Conservation (phyloP, 2,888 invertebrate species). For the Eupithecia inturbata region DNA sequence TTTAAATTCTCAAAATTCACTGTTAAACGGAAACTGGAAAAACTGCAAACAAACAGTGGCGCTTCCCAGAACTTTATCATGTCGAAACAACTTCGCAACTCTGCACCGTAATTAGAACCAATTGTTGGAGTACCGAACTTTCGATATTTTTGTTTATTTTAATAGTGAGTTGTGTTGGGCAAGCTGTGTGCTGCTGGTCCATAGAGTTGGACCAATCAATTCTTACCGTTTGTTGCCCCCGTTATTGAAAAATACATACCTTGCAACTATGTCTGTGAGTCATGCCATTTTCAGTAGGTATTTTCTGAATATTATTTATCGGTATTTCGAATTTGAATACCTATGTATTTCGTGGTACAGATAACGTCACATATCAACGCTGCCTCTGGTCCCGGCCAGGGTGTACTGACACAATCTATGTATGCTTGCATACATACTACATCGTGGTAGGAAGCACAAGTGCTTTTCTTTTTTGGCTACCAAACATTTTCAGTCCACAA, state of each 20-base stretch:
- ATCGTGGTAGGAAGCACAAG: too few species aligned
- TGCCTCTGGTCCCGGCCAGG: too few species aligned
- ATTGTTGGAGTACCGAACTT: constrained; percentile 29
- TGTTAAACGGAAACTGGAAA: constrained; percentile 20
- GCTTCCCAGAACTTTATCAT: constrained; percentile 17
- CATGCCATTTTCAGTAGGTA: too few species aligned
- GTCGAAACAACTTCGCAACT: constrained; percentile 16
- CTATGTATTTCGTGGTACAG: too few species aligned
- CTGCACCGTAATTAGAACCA: constrained; percentile 32
- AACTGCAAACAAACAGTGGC: constrained; percentile 20
- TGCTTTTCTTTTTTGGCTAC: too few species aligned
- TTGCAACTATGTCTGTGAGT: background rate
- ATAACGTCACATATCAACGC: too few species aligned
- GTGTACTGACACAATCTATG: too few species aligned
- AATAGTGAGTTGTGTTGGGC: background rate
- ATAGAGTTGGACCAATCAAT: background rate
- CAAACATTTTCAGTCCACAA: too few species aligned
- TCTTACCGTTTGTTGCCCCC: too few species aligned
- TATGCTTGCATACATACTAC: too few species aligned
- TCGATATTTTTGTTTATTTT: constrained; percentile 16
- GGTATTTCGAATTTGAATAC: too few species aligned
- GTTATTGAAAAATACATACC: background rate
- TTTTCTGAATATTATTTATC: too few species aligned
- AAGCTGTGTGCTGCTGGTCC: background rate
- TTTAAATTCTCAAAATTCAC: constrained; percentile 3